Percentiles rank a stretch among this genome's conserved stretches.
Evolutionary conservation across 2,888 invertebrate species (phyloP).

Genomic region (Quadriops clusia): DNA sequence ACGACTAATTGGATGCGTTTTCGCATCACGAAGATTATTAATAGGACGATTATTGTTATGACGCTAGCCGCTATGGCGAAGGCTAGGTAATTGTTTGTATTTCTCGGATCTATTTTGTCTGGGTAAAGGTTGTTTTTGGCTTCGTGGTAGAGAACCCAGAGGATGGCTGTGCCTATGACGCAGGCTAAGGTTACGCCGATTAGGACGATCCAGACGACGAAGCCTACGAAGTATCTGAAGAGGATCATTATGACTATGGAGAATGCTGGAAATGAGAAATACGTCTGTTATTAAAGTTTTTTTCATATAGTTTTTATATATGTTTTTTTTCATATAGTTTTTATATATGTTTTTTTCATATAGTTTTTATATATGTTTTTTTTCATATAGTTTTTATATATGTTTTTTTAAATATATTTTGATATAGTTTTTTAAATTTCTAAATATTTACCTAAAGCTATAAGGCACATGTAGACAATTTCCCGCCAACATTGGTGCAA

Average conservation of each 20-base stretch:
- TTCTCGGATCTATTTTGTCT: conserved; percentile 25
- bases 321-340: no score
- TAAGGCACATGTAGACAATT: conserved; percentile 45
- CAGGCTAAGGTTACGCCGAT: conserved; percentile 40
- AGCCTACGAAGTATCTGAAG: conserved; percentile 45
- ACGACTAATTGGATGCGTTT: conserved; percentile 50
- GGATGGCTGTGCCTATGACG: conserved; percentile 39
- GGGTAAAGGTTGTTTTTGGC: no score
- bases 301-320: no score
- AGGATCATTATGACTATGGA: conserved; percentile 43
- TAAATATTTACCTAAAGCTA: conserved; percentile 48
- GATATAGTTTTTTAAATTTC: no score
- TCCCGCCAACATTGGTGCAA: conserved; percentile 46
- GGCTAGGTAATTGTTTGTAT: conserved; percentile 37
- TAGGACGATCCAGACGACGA: conserved; percentile 52
- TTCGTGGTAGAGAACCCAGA: conserved; percentile 36
- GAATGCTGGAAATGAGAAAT: conserved; percentile 41
- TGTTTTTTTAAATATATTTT: conserved; percentile 4
- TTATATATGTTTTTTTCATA: no score
- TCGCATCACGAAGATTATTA: conserved; percentile 48
- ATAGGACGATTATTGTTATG: conserved; percentile 42
- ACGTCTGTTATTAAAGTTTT: no score
- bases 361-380: no score
- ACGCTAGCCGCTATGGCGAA: conserved; percentile 49
- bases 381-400: no score